These are phyloP conservation scores for Nemurella pictetii DNA, from an alignment of 2,888 invertebrate genomes.

Conservation along the genomic window DNA sequence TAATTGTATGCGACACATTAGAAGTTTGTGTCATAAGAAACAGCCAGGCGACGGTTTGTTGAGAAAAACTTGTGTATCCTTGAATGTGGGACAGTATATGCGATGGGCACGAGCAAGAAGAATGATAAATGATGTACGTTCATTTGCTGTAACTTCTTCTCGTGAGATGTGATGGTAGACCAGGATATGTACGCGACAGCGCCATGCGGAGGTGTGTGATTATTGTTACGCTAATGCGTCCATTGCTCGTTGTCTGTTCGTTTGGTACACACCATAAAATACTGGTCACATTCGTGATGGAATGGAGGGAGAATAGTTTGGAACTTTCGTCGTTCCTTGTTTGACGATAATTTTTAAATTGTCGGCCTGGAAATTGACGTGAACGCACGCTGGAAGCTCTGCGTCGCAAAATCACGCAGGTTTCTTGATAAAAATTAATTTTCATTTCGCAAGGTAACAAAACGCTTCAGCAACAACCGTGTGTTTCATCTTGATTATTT, in stretches of 20 bases:
- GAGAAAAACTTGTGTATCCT: constrained; percentile 9
- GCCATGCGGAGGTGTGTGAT: neutral
- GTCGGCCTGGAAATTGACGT: neutral
- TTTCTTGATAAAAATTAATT: neutral
- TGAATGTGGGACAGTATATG: neutral
- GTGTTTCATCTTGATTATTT: neutral
- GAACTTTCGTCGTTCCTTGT: neutral
- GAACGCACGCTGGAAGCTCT: neutral
- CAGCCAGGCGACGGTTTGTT: neutral
- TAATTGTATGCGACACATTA: neutral
- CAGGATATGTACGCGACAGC: neutral
- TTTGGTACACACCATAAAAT: neutral
- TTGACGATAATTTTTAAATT: neutral
- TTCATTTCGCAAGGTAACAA: neutral
- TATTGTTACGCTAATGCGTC: neutral
- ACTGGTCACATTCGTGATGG: neutral
- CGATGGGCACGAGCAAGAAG: neutral
- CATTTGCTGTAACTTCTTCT: constrained; percentile 6
- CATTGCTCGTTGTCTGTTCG: neutral
- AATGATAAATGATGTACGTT: constrained; percentile 17
- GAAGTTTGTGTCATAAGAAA: neutral
- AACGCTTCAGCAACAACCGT: neutral
- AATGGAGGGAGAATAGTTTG: neutral
- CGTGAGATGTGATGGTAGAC: neutral
- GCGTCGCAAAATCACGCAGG: neutral